Evolutionary conservation across 2,797 vertebrate species (phyloP), one percentile per base, ranked within the genome.

Genomic region (Oryzias sinensis): DNA sequence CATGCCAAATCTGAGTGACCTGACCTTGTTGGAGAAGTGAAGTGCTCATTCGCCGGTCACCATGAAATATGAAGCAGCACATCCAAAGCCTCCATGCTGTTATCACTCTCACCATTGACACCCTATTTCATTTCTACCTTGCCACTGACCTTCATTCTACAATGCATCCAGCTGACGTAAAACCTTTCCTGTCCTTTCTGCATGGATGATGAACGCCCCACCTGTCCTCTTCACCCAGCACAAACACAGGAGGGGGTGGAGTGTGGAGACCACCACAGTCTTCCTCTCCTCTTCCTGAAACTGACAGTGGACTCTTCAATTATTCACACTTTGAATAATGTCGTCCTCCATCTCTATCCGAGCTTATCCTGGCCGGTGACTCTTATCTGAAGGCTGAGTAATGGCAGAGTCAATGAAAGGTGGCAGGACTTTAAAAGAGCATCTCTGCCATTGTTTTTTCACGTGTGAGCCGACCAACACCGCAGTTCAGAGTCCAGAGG

Each of bases 61-160:
- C 52, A 62, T 66, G 56, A 72, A 76, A 62, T 57, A 81, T 56
- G 47, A 68, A 79, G 80, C 78, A 83, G 68, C 74, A 72, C 89
- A 84, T 78, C 49, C 65, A 84, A 68, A 84, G 68, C 65, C 73
- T 79, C 64, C 81, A 74, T 57, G 64, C 76, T 72, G 66, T 84
- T 79, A 87, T 84, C 88, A 66, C 80, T 87, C 79, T 68, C 77
- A 71, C 57, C 2, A 68, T 65, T 88, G 84, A 86, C 86, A 83
- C 86, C 77, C 82, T 87, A 92, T 93, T 91, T 91, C 83, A 88
- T 80, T 79, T 70, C 71, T 87, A 78, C 78, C 79, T 72, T 81
- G 70, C 66, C 58, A 56, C 77, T 90, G 91, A 92, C 90, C 91
- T 93, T 93, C 87, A 59, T 60, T 73, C 69, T 87, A 91, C 89